phyloP scores from a whole-genome alignment of 2,113 vertebrate species.

The Platysteira castanea region DNA sequence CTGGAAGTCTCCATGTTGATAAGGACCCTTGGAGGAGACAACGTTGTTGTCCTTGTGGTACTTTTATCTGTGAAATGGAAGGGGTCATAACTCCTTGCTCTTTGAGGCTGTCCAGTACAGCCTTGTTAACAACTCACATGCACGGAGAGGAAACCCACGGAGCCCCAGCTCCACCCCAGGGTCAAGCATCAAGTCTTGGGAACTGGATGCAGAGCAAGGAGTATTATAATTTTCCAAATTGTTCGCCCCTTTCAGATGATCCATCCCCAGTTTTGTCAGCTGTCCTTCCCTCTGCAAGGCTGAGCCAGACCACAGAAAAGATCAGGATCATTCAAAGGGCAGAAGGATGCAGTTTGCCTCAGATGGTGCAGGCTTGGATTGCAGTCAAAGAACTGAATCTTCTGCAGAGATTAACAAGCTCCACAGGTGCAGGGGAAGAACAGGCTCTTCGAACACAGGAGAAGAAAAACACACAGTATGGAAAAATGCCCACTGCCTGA shows the following conservation, averaged over 20 bases:
- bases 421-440: constrained; percentile 60
- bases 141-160: fast-evolving
- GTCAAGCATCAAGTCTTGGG: not conserved
- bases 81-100: not conserved
- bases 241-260: not conserved
- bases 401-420: constrained; percentile 57
- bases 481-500: constrained; percentile 34
- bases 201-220: not conserved
- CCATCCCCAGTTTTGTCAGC: not conserved
- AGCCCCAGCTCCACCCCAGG: not conserved
- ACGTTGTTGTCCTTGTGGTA: fast-evolving
- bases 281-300: not conserved
- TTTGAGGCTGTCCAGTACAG: not conserved
- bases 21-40: not conserved
- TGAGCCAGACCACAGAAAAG: not conserved
- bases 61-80: not conserved
- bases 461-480: constrained; percentile 49
- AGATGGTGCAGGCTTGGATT: constrained; percentile 34
- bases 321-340: not conserved
- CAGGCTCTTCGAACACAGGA: constrained; percentile 35
- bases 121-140: not conserved
- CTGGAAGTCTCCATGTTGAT: fast-evolving
- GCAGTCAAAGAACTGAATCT: constrained; percentile 43
- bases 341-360: constrained; percentile 9
- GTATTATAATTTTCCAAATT: not conserved